Evolutionary conservation across 2,888 invertebrate species (phyloP).

Genomic region (Tromatobia lineatoria): DNA sequence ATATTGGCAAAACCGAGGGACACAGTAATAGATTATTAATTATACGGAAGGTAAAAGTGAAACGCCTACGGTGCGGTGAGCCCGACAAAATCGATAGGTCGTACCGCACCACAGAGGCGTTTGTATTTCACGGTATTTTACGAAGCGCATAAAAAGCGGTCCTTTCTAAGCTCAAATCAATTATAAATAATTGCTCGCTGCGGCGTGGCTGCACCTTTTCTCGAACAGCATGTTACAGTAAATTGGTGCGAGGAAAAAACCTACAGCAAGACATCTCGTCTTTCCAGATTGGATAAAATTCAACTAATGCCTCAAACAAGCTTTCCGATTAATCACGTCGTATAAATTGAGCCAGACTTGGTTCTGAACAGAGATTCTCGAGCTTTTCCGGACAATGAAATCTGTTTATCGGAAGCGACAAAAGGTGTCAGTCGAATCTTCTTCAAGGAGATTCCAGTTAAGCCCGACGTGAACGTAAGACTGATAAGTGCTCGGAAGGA

Average conservation of each 20-base stretch:
- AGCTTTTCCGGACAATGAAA: slow-evolving; percentile 41
- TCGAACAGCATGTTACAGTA: not conserved
- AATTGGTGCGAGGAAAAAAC: slow-evolving; percentile 1
- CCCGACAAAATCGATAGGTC: slow-evolving; percentile 53
- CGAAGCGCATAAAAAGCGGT: slow-evolving; percentile 1
- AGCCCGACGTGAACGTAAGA: slow-evolving; percentile 43
- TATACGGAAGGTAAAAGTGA: slow-evolving; percentile 44
- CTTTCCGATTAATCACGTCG: slow-evolving; percentile 34
- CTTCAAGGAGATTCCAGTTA: slow-evolving; percentile 51
- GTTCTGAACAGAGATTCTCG: slow-evolving; percentile 24
- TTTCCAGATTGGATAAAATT: slow-evolving; percentile 20
- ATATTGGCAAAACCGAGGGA: slow-evolving; percentile 25
- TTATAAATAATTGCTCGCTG: slow-evolving; percentile 38
- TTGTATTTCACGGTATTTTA: slow-evolving; percentile 7
- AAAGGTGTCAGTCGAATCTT: slow-evolving; percentile 29
- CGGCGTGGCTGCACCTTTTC: slow-evolving; percentile 11
- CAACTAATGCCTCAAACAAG: slow-evolving; percentile 13
- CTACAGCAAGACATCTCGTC: slow-evolving; percentile 13
- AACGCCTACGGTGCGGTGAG: slow-evolving; percentile 33
- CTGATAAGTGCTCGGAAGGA: slow-evolving; percentile 23
- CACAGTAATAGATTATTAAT: slow-evolving; percentile 52
- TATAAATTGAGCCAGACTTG: slow-evolving; percentile 28
- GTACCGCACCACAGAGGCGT: slow-evolving; percentile 4
- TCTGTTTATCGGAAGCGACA: slow-evolving; percentile 50
- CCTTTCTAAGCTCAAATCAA: slow-evolving; percentile 35